A percentile compares a stretch with the other conserved stretches of the same genome.
Evolutionary conservation across 2,797 vertebrate species (phyloP).

Genomic region (Glossophaga mutica): DNA sequence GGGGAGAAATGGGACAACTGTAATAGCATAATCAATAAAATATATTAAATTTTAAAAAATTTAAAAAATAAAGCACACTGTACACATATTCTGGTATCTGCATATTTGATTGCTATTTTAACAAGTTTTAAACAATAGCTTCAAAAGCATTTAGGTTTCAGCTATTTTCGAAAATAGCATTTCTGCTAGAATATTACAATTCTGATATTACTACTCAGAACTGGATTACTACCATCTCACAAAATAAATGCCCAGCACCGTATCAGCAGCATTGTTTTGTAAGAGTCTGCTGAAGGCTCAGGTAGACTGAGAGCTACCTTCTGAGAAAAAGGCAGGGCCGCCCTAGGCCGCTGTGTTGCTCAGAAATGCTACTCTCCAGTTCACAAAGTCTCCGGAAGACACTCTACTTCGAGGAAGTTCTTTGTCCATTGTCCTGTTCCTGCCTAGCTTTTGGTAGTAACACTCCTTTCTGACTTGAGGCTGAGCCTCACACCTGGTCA

Average conservation of each 20-base stretch:
- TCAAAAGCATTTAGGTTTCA: background rate
- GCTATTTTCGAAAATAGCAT: background rate
- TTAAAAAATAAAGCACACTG: background rate
- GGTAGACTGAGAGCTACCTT: background rate
- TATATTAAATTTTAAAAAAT: too few relatives aligned
- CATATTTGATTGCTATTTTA: background rate
- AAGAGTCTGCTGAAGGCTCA: background rate
- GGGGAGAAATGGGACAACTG: too few relatives aligned
- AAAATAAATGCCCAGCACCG: background rate
- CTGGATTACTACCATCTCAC: background rate
- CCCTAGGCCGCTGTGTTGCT: rapidly evolving
- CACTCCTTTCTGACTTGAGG: background rate
- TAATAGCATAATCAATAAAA: too few relatives aligned
- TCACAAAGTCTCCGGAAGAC: background rate
- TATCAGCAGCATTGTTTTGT: background rate
- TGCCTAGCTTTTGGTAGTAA: background rate
- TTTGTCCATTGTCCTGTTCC: background rate
- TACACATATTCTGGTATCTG: background rate
- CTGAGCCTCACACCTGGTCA: background rate
- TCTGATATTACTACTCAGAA: background rate
- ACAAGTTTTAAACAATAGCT: background rate
- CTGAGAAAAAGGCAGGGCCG: background rate
- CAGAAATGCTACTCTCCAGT: background rate
- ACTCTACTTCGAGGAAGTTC: background rate
- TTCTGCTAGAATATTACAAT: background rate